phyloP scores from a whole-genome alignment of 2,888 invertebrate genomes.

The Clusia tigrina region DNA sequence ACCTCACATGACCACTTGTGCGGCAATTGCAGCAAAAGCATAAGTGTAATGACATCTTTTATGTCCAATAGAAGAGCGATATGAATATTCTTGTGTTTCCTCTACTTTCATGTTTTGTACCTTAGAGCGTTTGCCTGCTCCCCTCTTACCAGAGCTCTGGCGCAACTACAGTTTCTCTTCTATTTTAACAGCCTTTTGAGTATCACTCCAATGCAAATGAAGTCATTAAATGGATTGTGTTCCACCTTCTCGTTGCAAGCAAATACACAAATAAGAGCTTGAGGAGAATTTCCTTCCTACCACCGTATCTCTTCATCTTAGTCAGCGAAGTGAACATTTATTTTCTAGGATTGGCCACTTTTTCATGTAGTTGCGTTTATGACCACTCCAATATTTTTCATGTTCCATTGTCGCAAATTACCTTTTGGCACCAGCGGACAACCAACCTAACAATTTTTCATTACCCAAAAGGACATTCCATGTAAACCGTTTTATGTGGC shows the following conservation, averaged over 20 bases:
- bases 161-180: too few relatives aligned
- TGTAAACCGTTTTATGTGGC: conserved; percentile 19
- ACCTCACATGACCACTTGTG: background rate
- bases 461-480: conserved; percentile 31
- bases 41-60: too few relatives aligned
- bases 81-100: too few relatives aligned
- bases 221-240: conserved; percentile 11
- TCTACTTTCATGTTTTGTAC: too few relatives aligned
- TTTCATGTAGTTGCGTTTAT: conserved; percentile 14
- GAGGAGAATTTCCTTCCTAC: background rate
- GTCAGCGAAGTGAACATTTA: conserved; percentile 11
- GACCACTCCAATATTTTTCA: conserved; percentile 23
- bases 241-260: background rate
- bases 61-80: too few relatives aligned
- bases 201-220: conserved; percentile 14
- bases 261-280: background rate
- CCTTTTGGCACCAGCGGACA: background rate
- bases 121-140: too few relatives aligned
- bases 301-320: conserved; percentile 13
- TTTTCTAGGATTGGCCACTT: conserved; percentile 24
- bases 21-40: too few relatives aligned
- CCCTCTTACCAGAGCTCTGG: too few relatives aligned
- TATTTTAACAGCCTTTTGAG: conserved; percentile 6
- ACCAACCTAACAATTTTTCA: conserved; percentile 21
- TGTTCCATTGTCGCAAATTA: conserved; percentile 12